These are phyloP conservation scores for Sitodiplosis mosellana DNA, from an alignment of 1,140 invertebrate species.

Conservation along the genomic window DNA sequence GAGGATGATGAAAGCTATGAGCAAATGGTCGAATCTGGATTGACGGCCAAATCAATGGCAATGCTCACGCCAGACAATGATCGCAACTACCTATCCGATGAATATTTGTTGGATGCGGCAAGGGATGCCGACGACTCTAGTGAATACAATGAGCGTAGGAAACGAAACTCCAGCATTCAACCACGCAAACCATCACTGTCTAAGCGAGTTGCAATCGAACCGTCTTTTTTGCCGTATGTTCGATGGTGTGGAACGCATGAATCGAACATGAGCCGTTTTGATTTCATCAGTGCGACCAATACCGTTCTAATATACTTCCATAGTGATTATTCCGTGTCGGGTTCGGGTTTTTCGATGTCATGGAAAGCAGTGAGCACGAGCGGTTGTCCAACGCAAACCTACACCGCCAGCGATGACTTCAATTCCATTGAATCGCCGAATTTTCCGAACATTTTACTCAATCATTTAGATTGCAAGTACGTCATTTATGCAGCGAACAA, in stretches of 20 bases:
- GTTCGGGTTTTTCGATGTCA: constrained; percentile 38
- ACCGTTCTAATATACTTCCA: constrained; percentile 41
- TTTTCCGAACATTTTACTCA: constrained; percentile 44
- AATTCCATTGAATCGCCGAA: constrained; percentile 39
- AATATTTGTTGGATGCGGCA: not conserved
- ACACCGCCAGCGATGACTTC: constrained; percentile 33
- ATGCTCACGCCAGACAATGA: not conserved
- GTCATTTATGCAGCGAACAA: constrained; percentile 39
- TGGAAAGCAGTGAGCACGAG: constrained; percentile 49
- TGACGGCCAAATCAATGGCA: constrained; percentile 8
- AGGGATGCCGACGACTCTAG: not conserved
- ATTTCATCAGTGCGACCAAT: constrained; percentile 39
- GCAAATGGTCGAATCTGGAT: not conserved
- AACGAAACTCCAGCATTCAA: not conserved
- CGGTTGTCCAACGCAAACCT: constrained; percentile 40
- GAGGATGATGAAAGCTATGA: constrained; percentile 8
- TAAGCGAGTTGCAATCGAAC: constrained; percentile 3
- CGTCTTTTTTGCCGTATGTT: constrained; percentile 15
- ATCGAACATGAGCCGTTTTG: constrained; percentile 31
- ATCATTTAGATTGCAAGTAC: constrained; percentile 43
- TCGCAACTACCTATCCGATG: not conserved
- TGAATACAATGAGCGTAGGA: not conserved
- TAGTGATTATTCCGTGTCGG: constrained; percentile 47
- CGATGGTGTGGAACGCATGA: constrained; percentile 36
- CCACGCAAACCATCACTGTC: not conserved